A percentile compares a stretch with the other conserved stretches of the same genome.
These are phyloP conservation scores for Riptortus pedestris DNA, from an alignment of 1,140 invertebrate species.

Conservation along the genomic window DNA sequence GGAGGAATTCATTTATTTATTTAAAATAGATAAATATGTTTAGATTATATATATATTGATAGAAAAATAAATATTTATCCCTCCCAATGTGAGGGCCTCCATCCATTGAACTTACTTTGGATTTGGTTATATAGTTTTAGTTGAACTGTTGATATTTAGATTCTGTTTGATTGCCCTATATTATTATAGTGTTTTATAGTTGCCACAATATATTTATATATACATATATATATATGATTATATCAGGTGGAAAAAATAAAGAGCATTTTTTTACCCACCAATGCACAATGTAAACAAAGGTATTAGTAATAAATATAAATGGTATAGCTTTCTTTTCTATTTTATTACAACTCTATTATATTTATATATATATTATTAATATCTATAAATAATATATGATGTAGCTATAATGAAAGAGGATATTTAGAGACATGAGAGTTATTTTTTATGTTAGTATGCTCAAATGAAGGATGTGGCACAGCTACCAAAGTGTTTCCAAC, in stretches of 20 bases:
- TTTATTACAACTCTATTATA: constrained; percentile 34
- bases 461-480: constrained; percentile 27
- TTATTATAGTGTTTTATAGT: constrained; percentile 28
- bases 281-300: constrained; percentile 32
- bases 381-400: constrained; percentile 32
- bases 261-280: constrained; percentile 30
- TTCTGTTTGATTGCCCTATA: constrained; percentile 29
- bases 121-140: constrained; percentile 23
- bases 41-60: constrained; percentile 21
- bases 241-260: constrained; percentile 31
- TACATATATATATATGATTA: constrained; percentile 28
- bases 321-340: constrained; percentile 34
- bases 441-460: constrained; percentile 34
- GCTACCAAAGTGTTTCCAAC: constrained; percentile 30
- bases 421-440: constrained; percentile 33
- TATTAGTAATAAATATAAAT: constrained; percentile 31
- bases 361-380: constrained; percentile 30
- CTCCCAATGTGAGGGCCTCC: neutral
- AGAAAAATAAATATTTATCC: constrained; percentile 1
- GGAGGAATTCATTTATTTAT: constrained; percentile 21
- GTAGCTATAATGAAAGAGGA: constrained; percentile 31
- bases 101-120: constrained; percentile 15
- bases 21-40: constrained; percentile 24
- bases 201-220: constrained; percentile 24
- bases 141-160: constrained; percentile 23